Evolutionary conservation across 1,140 invertebrate species (phyloP).

Genomic region (Drosophila pseudoobscura): DNA sequence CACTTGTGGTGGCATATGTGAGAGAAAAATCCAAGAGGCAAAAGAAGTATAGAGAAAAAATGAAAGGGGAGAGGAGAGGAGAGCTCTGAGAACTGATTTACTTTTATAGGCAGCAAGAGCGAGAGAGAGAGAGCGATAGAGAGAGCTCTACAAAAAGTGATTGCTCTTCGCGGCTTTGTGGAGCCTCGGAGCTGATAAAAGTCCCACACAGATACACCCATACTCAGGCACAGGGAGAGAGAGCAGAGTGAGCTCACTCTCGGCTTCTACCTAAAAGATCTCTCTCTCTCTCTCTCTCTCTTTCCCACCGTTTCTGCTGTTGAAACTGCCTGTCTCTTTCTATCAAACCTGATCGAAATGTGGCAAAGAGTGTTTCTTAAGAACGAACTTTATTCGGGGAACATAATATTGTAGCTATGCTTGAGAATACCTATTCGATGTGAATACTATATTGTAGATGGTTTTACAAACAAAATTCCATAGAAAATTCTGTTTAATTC

Average conservation of each 20-base stretch:
- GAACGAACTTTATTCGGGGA: too few species aligned
- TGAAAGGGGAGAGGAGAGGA: neutral
- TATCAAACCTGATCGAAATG: neutral
- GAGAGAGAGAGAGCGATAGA: too few species aligned
- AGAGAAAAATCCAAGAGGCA: slow-evolving; percentile 22
- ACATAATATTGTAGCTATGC: too few species aligned
- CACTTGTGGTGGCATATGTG: slow-evolving; percentile 59
- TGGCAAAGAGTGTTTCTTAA: neutral
- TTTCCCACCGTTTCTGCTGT: neutral
- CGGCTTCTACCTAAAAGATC: slow-evolving; percentile 22
- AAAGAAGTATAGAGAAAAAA: too few species aligned
- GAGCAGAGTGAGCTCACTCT: slow-evolving; percentile 23
- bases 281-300: neutral
- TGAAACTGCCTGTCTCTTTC: neutral
- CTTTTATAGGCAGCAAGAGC: slow-evolving; percentile 60
- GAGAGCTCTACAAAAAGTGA: neutral
- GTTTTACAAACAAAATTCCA: too few species aligned
- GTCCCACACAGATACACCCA: slow-evolving; percentile 11
- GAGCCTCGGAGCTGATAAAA: slow-evolving; percentile 13
- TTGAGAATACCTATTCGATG: too few species aligned
- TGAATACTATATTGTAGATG: too few species aligned
- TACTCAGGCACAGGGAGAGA: neutral
- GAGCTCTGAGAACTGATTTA: slow-evolving; percentile 64
- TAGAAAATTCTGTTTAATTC: too few species aligned
- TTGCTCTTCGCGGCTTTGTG: neutral